Conservation (phyloP, 2,797 vertebrate genomes). For the Arnoldichthys spilopterus region DNA sequence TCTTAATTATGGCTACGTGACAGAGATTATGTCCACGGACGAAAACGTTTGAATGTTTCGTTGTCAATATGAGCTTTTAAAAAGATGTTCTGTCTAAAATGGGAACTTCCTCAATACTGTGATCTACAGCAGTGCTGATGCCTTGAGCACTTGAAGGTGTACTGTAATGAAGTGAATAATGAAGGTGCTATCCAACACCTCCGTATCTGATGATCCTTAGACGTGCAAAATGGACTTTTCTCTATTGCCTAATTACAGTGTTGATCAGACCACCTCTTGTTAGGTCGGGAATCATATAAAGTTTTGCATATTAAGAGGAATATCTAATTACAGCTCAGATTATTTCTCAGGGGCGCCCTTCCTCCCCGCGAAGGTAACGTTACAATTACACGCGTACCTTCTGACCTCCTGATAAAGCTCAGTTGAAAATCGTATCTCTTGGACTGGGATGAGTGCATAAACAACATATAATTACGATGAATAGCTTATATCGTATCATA, state of each 20-base stretch:
- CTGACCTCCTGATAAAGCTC: constrained; percentile 2
- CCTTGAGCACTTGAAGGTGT: not conserved
- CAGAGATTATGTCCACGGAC: too few species aligned
- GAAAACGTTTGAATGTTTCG: too few species aligned
- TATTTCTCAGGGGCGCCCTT: not conserved
- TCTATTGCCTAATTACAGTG: constrained; percentile 5
- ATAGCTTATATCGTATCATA: constrained; percentile 38
- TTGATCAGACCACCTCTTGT: not conserved
- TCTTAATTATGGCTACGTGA: too few species aligned
- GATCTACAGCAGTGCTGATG: too few species aligned
- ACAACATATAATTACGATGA: constrained; percentile 33
- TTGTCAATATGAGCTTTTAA: too few species aligned
- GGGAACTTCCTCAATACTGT: too few species aligned
- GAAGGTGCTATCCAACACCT: not conserved
- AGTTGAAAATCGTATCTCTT: constrained; percentile 32
- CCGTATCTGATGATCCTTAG: not conserved
- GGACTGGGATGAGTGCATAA: constrained; percentile 21
- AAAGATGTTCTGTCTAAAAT: too few species aligned
- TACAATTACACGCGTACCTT: constrained; percentile 38
- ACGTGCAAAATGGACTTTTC: constrained; percentile 12
- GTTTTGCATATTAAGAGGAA: constrained; percentile 28
- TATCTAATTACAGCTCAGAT: not conserved
- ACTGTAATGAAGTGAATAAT: not conserved
- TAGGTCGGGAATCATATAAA: constrained; percentile 21
- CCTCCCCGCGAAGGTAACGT: constrained; percentile 20